Percentiles rank a stretch among this genome's conserved stretches.
Evolutionary conservation across 1,140 invertebrate genomes (phyloP).

Genomic region (Archivesica marissinica): DNA sequence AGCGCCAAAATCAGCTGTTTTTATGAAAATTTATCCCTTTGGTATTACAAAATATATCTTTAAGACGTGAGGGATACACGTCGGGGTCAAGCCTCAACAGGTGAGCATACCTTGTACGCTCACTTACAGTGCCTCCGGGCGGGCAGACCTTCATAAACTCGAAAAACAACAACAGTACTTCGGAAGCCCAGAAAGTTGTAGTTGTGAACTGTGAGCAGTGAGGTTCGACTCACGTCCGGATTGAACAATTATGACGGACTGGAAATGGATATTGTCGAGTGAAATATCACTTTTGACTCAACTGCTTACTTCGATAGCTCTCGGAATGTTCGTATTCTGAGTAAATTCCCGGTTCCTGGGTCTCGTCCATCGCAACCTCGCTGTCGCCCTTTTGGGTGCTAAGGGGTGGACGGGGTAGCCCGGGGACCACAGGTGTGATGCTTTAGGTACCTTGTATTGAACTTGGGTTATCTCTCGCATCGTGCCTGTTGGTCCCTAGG

Average conservation of each 20-base stretch:
- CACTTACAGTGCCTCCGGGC: too few species aligned
- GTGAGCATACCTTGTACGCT: too few species aligned
- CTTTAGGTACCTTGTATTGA: slow-evolving; percentile 9
- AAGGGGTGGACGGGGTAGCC: slow-evolving; percentile 49
- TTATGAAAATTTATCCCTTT: too few species aligned
- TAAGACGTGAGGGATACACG: too few species aligned
- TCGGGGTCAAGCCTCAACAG: too few species aligned
- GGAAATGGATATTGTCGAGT: slow-evolving; percentile 58
- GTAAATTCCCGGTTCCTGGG: slow-evolving; percentile 57
- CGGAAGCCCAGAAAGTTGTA: slow-evolving; percentile 40
- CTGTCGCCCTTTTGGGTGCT: slow-evolving; percentile 20
- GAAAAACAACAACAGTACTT: too few species aligned
- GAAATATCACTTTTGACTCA: neutral
- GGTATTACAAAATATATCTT: too few species aligned
- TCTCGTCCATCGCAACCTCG: slow-evolving; percentile 56
- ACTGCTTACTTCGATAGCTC: slow-evolving; percentile 59
- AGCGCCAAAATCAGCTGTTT: too few species aligned
- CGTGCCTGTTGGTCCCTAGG: slow-evolving; percentile 1
- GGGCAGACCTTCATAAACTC: too few species aligned
- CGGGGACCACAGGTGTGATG: slow-evolving; percentile 51
- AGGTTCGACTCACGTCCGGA: slow-evolving; percentile 41
- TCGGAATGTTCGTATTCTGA: slow-evolving; percentile 57
- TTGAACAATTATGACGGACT: slow-evolving; percentile 46
- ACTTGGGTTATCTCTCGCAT: slow-evolving; percentile 21
- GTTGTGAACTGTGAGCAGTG: slow-evolving; percentile 36